Percentiles rank a stretch among this genome's conserved stretches.
phyloP scores from a whole-genome alignment of 1,140 invertebrate species.

The Neodiprion lecontei region DNA sequence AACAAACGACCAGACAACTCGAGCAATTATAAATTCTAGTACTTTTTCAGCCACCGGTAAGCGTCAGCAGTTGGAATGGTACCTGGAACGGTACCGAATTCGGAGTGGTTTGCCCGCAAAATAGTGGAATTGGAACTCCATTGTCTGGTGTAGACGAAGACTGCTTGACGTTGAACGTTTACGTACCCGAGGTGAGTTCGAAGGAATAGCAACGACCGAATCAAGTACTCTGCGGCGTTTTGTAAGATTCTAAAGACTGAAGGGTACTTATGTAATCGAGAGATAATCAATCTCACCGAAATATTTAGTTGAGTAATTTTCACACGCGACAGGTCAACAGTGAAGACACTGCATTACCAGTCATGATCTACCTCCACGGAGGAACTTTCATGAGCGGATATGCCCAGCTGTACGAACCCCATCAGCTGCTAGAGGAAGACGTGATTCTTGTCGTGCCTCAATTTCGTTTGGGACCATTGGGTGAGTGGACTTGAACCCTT shows the following conservation, averaged over 20 bases:
- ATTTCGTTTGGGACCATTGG: conserved; percentile 2
- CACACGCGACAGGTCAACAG: neutral
- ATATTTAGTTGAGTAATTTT: too few species aligned
- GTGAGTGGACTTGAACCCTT: neutral
- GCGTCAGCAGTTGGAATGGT: neutral
- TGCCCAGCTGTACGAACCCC: neutral
- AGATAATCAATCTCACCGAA: too few species aligned
- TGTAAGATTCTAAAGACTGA: too few species aligned
- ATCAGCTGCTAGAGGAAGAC: neutral
- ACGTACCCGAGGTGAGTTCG: neutral
- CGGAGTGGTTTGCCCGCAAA: neutral
- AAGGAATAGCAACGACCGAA: too few species aligned
- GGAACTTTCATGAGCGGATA: neutral
- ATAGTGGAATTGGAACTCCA: neutral
- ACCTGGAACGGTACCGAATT: neutral
- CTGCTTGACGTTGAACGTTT: neutral
- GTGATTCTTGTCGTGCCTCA: neutral
- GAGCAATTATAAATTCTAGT: neutral
- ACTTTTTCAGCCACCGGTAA: neutral
- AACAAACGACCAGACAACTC: too few species aligned
- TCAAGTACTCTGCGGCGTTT: too few species aligned
- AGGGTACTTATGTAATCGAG: too few species aligned
- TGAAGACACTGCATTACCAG: neutral
- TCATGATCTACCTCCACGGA: neutral
- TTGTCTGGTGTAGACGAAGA: neutral